A percentile compares a stretch with the other conserved stretches of the same genome.
phyloP scores from a whole-genome alignment of 1,140 invertebrate species.

The Hycleus phaleratus region DNA sequence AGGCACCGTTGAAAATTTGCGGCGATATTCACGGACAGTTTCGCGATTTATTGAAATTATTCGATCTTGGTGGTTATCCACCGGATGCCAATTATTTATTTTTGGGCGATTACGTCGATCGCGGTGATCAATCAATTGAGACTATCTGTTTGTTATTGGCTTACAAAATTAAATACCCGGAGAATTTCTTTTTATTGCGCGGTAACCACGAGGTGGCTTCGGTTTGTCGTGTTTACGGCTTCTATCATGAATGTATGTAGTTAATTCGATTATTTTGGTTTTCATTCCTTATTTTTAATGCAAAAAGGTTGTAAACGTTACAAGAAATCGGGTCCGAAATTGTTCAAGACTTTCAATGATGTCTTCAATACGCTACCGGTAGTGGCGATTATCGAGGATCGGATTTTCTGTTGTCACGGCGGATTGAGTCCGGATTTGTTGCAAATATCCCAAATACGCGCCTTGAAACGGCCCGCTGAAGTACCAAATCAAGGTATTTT shows the following conservation, averaged over 20 bases:
- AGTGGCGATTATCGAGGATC: slow-evolving; percentile 76
- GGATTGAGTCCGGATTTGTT: slow-evolving; percentile 73
- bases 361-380: slow-evolving; percentile 83
- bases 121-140: slow-evolving; percentile 79
- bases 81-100: slow-evolving; percentile 94
- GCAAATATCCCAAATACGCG: slow-evolving; percentile 57
- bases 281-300: no score
- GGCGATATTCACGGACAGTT: slow-evolving; percentile 96
- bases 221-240: slow-evolving; percentile 78
- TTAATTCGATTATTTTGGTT: no score
- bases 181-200: slow-evolving; percentile 83
- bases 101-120: slow-evolving; percentile 86
- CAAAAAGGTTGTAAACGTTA: slow-evolving; percentile 19
- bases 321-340: slow-evolving; percentile 63
- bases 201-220: slow-evolving; percentile 81
- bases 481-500: slow-evolving; percentile 54
- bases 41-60: slow-evolving; percentile 81
- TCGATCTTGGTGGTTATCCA: slow-evolving; percentile 95
- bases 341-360: slow-evolving; percentile 81
- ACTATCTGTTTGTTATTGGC: slow-evolving; percentile 80
- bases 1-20: slow-evolving; percentile 97
- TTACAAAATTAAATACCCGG: slow-evolving; percentile 92
- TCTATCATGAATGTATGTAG: slow-evolving; percentile 68
- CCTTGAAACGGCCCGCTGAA: slow-evolving; percentile 61
- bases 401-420: slow-evolving; percentile 81